A percentile compares a stretch with the other conserved stretches of the same genome.
phyloP scores from a whole-genome alignment of 2,888 invertebrate species.

The Agrotis clavis region DNA sequence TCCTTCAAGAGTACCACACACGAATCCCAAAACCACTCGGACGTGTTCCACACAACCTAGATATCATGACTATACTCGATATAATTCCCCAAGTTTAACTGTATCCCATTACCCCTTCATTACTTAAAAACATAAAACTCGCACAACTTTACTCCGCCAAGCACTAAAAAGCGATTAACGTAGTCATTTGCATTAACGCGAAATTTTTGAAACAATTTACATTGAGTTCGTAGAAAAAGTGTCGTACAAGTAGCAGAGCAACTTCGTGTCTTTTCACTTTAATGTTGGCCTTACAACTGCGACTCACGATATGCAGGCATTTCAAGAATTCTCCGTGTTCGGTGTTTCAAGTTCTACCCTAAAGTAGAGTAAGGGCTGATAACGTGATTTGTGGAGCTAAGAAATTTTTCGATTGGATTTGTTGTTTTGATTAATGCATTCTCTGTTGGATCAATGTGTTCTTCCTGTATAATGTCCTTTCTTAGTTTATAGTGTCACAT shows the following conservation, averaged over 20 bases:
- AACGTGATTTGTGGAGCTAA: conserved; percentile 53
- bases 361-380: conserved; percentile 59
- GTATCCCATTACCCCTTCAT: conserved; percentile 60
- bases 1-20: not conserved
- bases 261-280: conserved; percentile 85
- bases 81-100: conserved; percentile 46
- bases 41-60: conserved; percentile 28
- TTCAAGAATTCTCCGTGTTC: conserved; percentile 75
- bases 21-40: not conserved
- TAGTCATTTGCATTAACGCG: conserved; percentile 69
- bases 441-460: conserved; percentile 27
- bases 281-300: conserved; percentile 81
- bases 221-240: conserved; percentile 82
- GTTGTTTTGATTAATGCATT: conserved; percentile 65
- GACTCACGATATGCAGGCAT: conserved; percentile 82
- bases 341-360: conserved; percentile 61
- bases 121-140: conserved; percentile 64
- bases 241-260: conserved; percentile 69
- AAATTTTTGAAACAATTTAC: conserved; percentile 73
- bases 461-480: conserved; percentile 48
- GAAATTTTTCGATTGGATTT: conserved; percentile 65
- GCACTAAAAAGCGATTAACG: conserved; percentile 66
- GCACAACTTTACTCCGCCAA: conserved; percentile 59
- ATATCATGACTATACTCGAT: conserved; percentile 54
- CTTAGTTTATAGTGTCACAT: conserved; percentile 45